Conservation (phyloP, 2,113 vertebrate species). For the Python bivittatus region DNA sequence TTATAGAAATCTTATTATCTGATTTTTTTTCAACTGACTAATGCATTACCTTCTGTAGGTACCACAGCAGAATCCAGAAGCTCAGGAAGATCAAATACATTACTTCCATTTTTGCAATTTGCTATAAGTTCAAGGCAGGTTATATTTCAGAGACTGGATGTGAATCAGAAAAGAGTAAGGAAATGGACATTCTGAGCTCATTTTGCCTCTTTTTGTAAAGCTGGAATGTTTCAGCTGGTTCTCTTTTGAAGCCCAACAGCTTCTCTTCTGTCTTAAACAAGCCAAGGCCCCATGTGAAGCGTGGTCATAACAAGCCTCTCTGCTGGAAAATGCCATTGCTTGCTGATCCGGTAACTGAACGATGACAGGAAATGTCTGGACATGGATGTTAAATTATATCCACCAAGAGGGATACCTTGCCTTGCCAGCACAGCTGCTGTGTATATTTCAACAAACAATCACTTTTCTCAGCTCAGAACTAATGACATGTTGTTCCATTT, state of each 20-base stretch:
- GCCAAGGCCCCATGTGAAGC: constrained; percentile 3
- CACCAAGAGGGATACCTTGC: constrained; percentile 52
- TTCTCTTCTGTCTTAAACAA: constrained; percentile 22
- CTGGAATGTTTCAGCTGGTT: constrained; percentile 26
- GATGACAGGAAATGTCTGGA: constrained; percentile 54
- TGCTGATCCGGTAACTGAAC: constrained; percentile 63
- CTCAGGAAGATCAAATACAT: background rate
- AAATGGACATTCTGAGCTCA: constrained; percentile 1
- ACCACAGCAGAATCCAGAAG: background rate
- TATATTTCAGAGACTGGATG: constrained; percentile 1
- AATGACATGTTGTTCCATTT: constrained; percentile 24
- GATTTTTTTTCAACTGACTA: background rate
- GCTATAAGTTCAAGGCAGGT: background rate
- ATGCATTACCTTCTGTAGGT: background rate
- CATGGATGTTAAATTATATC: constrained; percentile 60
- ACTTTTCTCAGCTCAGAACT: constrained; percentile 45
- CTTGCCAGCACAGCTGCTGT: constrained; percentile 42
- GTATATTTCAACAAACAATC: constrained; percentile 63
- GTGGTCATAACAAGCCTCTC: constrained; percentile 41
- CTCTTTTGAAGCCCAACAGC: constrained; percentile 16
- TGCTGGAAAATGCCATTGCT: constrained; percentile 35
- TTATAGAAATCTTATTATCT: constrained; percentile 5
- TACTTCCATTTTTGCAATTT: constrained; percentile 35
- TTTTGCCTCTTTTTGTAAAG: constrained; percentile 6
- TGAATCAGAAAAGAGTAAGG: constrained; percentile 9